A percentile compares a stretch with the other conserved stretches of the same genome.
Evolutionary conservation across 2,888 invertebrate species (phyloP).

Genomic region (Cheilosia scutellata): DNA sequence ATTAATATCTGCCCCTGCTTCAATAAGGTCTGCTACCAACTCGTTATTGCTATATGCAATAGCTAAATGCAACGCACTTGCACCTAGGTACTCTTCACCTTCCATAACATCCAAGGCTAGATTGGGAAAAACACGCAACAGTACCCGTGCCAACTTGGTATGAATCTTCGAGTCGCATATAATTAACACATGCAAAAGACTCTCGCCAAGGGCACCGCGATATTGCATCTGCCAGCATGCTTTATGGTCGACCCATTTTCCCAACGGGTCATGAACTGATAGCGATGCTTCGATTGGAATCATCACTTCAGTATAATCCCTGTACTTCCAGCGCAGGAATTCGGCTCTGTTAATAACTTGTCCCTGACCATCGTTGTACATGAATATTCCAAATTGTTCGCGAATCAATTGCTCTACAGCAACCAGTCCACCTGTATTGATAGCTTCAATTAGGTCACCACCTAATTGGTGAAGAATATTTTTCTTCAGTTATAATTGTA

Average conservation of each 20-base stretch:
- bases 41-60: slow-evolving; percentile 99
- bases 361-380: slow-evolving; percentile 94
- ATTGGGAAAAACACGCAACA: slow-evolving; percentile 96
- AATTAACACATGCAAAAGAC: slow-evolving; percentile 96
- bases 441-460: slow-evolving; percentile 94
- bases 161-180: slow-evolving; percentile 95
- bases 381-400: slow-evolving; percentile 94
- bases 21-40: slow-evolving; percentile 95
- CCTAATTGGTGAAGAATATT: slow-evolving; percentile 83
- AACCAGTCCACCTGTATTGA: slow-evolving; percentile 91
- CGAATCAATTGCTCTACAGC: slow-evolving; percentile 93
- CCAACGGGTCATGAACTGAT: slow-evolving; percentile 93
- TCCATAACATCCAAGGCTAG: slow-evolving; percentile 97
- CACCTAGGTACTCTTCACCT: slow-evolving; percentile 98
- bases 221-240: slow-evolving; percentile 99
- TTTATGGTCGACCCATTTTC: slow-evolving; percentile 95
- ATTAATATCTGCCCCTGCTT: slow-evolving; percentile 95
- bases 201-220: slow-evolving; percentile 97
- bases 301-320: slow-evolving; percentile 93
- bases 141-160: slow-evolving; percentile 90
- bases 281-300: slow-evolving; percentile 94
- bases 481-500: neutral
- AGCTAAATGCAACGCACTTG: slow-evolving; percentile 96
- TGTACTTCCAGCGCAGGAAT: slow-evolving; percentile 95
- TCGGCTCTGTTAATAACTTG: slow-evolving; percentile 94